These are phyloP conservation scores for Tonatia bakeri DNA, from an alignment of 2,113 vertebrate genomes.

Conservation along the genomic window DNA sequence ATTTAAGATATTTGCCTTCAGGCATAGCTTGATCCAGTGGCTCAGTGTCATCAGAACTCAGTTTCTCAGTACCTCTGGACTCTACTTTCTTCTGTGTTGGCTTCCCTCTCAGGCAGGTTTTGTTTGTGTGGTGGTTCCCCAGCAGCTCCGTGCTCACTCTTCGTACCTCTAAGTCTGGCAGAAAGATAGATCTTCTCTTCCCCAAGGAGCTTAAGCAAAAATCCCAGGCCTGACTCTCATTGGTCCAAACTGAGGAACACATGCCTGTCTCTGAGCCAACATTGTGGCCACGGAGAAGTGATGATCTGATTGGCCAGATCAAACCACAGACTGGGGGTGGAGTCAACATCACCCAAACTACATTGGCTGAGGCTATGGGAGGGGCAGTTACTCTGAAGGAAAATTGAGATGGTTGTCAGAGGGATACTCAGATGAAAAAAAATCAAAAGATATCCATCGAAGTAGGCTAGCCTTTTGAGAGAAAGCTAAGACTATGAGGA, in stretches of 20 bases:
- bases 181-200: not conserved
- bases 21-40: not conserved
- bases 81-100: not conserved
- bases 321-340: not conserved
- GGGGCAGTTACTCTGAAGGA: not conserved
- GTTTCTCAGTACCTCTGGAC: not conserved
- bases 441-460: not conserved
- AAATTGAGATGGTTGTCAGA: not conserved
- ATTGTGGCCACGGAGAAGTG: not conserved
- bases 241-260: not conserved
- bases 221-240: not conserved
- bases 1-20: not conserved
- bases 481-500: not conserved
- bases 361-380: not conserved
- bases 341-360: not conserved
- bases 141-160: not conserved
- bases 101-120: not conserved
- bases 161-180: not conserved
- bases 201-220: not conserved
- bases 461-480: too few relatives aligned
- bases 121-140: accelerated
- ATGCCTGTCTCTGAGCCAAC: not conserved
- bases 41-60: not conserved
- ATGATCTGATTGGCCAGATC: not conserved
- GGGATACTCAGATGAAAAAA: not conserved